Percentiles rank a stretch among this genome's conserved stretches.
Conservation (phyloP, 1,140 invertebrate species). For the Cydia pomonella region DNA sequence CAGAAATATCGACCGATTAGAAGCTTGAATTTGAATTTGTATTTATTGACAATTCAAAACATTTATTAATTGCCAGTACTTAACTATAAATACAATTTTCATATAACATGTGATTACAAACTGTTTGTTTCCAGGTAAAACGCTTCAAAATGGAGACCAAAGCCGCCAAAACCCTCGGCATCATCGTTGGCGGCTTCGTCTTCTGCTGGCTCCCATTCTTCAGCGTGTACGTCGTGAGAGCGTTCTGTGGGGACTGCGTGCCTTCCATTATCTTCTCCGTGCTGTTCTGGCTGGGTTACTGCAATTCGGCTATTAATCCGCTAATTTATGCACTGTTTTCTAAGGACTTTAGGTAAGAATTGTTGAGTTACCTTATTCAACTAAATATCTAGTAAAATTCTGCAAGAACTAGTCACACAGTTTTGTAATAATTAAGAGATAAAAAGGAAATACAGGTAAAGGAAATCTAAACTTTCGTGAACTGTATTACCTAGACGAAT, state of each 20-base stretch:
- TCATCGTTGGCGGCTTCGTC: slow-evolving; percentile 96
- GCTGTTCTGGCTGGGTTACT: slow-evolving; percentile 98
- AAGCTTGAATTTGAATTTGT: no score
- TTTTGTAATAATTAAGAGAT: no score
- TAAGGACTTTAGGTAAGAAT: slow-evolving; percentile 89
- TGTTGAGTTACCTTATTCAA: not conserved
- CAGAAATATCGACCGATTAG: no score
- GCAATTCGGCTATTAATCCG: slow-evolving; percentile 97
- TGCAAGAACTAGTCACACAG: no score
- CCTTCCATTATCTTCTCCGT: slow-evolving; percentile 92
- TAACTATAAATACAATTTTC: no score
- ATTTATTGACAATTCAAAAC: no score
- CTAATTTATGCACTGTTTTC: slow-evolving; percentile 96
- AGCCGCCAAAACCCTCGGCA: slow-evolving; percentile 95
- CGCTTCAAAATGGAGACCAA: slow-evolving; percentile 95
- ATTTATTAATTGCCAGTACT: no score
- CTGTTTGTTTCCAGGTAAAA: slow-evolving; percentile 81
- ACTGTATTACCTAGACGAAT: no score
- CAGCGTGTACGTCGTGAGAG: slow-evolving; percentile 93
- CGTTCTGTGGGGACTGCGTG: slow-evolving; percentile 91
- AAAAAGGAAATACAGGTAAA: no score
- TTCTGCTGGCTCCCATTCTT: slow-evolving; percentile 98
- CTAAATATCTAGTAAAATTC: no score
- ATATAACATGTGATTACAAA: no score
- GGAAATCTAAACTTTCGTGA: no score